Conservation (phyloP, 92 coral and sea anemone species). For the Bergia puertoricense region DNA sequence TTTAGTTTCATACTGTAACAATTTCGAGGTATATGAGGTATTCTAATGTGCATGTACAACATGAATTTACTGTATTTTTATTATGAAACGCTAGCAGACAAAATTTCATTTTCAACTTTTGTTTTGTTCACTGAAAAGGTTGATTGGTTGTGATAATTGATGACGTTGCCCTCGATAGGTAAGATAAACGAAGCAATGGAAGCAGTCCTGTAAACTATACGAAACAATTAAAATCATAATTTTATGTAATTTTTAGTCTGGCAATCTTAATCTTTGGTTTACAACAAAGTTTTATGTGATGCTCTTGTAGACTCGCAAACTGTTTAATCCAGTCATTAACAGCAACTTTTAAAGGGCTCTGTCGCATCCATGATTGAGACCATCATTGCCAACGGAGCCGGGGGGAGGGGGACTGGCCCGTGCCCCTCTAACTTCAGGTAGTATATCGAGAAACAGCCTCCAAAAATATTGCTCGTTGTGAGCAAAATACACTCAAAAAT, state of each 20-base stretch:
- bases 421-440: no score
- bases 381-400: no score
- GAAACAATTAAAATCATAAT: no score
- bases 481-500: no score
- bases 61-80: background rate
- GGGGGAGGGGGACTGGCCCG: no score
- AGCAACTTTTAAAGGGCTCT: no score
- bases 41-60: background rate
- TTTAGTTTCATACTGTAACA: background rate
- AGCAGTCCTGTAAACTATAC: background rate
- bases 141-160: background rate
- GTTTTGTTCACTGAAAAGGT: slow-evolving; percentile 7
- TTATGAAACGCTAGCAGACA: background rate
- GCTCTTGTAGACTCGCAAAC: no score
- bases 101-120: background rate
- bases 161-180: background rate
- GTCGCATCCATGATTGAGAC: no score
- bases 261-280: background rate
- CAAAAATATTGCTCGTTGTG: no score
- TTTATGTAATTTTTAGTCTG: background rate
- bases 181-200: background rate
- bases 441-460: no score
- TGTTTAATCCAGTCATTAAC: no score
- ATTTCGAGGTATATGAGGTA: background rate
- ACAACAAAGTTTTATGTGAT: no score